phyloP scores from a whole-genome alignment of 2,113 vertebrate species.

The Prolemur simus region DNA sequence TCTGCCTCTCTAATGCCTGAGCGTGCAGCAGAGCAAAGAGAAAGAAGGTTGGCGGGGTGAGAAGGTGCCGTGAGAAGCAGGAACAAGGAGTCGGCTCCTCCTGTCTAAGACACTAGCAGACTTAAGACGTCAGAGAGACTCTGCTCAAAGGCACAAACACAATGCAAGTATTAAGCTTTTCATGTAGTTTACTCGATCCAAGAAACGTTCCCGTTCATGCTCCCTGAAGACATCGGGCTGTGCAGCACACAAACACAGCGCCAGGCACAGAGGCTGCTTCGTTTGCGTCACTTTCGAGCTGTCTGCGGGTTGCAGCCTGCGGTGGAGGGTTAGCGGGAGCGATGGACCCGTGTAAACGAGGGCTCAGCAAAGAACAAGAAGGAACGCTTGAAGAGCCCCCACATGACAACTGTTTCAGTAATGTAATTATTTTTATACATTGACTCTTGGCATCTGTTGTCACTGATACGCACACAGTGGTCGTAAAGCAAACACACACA shows the following conservation, averaged over 20 bases:
- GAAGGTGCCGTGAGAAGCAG: slow-evolving; percentile 54
- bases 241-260: neutral
- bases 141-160: fast-evolving
- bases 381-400: neutral
- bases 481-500: neutral
- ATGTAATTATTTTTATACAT: neutral
- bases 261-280: fast-evolving
- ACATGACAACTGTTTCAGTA: too few species aligned
- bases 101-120: neutral
- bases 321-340: neutral
- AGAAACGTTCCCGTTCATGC: fast-evolving
- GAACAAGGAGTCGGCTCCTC: neutral
- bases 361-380: neutral
- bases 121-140: neutral
- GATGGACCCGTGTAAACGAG: fast-evolving
- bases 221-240: fast-evolving
- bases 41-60: neutral
- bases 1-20: slow-evolving; percentile 99
- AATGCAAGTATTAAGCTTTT: fast-evolving
- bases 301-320: fast-evolving
- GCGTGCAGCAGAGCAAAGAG: slow-evolving; percentile 60
- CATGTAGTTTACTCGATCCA: fast-evolving
- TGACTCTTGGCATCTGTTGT: neutral
- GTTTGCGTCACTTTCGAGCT: fast-evolving
- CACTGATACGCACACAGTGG: neutral